Evolutionary conservation across 2,797 vertebrate species (phyloP), one percentile per base, ranked within the genome.

Genomic region (Spizella passerina): DNA sequence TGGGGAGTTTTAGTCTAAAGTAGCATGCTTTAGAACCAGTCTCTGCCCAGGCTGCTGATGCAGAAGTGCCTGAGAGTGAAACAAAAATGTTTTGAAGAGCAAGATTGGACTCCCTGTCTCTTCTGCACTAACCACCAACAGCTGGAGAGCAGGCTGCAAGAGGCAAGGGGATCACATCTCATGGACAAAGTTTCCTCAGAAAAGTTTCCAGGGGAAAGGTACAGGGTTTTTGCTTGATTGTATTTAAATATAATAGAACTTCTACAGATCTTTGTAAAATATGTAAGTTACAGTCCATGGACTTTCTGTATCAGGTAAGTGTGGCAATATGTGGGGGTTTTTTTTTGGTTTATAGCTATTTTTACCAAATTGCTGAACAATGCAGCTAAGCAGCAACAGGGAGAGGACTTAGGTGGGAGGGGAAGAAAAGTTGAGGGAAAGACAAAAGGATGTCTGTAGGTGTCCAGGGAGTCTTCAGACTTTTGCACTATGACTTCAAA

Each of bases 71-170:
- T 47, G 38, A 47, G 9, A 46, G 46, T 36, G 41, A 29, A 82
- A n/a, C 4, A 92, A 71, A 87, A 85, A 57, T 24, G 20, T 57
- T 88, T 73, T 64, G 46, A 89, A 87, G 76, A 91, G 18, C 14
- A n/a, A 14, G 53, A 36, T 44, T 5, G 7, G 36, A 34, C 56
- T 85, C 60, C n/a, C 4, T 22, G 38, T 60, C 38, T 83, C n/a
- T 86, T 77, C 43, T 70, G 18, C 30, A 8, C 34, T 79, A 86
- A 88, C 80, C 30, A 26, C 61, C 69, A 76, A 41, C 94, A 94
- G 86, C 93, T 94, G 92, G 83, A 88, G 77, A 86, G 14, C 83
- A 93, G 65, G 39, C 73, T 55, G 69, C 61, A 39, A 76, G 49
- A 72, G 43, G 65, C 53, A 50, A 64, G 38, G 59, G 43, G 56